Base-by-base conservation (phyloP, 2,888 invertebrate species). In the Phyllotreta cruciferae region DNA sequence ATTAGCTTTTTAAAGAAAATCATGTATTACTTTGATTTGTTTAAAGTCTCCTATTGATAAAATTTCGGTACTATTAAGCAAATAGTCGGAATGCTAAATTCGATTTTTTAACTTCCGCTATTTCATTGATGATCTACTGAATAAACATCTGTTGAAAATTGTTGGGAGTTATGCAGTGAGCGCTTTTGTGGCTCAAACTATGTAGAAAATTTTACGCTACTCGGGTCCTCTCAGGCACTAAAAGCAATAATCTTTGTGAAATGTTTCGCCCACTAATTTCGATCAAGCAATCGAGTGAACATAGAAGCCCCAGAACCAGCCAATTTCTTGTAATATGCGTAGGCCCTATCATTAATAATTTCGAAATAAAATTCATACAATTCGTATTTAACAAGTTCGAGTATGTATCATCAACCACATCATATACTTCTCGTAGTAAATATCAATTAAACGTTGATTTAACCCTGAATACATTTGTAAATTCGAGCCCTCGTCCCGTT, bases 161-260 rank as follows among this genome's bases (percentile, higher is more conserved):
- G 49, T 49, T 49, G 35, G 14, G n/a, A 49, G 49, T 49, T 49
- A 61, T 61, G 54, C 42, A 49, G 61, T 34, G 49, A 47, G 34
- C 55, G 61, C 55, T 61, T 47, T 61, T 55, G 55, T 55, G n/a
- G 47, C 1, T 24, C 10, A 55, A 65, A 65, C 62, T 56, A 66
- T 66, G 61, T 44, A 39, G 61, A 66, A 63, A 62, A 64, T 66
- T 53, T 60, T 56, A 37, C 56, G 50, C 53, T 52, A 49, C 58
- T 44, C 58, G 54, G 57, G 45, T 36, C 49, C 49, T 34, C 36
- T 49, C 36, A 49, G 49, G 36, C n/a, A 49, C 35, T 49, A 49
- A 49, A 71, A 63, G 69, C 69, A 69, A 71, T 70, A 69, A 71
- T 71, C 71, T 70, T 69, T 70, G 71, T 69, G 69, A 62, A 67